Base-by-base conservation (phyloP, 2,113 vertebrate species). In the Gavialis gangeticus region DNA sequence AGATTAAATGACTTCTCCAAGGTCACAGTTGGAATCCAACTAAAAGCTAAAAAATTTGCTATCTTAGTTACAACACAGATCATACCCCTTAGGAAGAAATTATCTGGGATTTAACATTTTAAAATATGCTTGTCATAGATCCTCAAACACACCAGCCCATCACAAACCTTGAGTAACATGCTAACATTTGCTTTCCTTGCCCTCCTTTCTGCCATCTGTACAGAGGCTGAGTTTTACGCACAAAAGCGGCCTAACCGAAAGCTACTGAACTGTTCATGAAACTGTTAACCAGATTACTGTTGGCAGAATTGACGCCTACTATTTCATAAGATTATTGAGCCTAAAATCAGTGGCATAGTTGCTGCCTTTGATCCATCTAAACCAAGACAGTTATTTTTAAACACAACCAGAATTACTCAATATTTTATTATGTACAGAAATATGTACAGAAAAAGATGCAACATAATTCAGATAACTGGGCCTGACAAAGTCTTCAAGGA, bases 61-160 rank as follows among this genome's bases (percentile, higher is more conserved):
- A 22, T 37, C 34, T 71, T 21, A 22, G 13, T 37, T 37, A 18
- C 37, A 30, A 19, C 67, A 71, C 12, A 71, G 67, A 71, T 63
- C 60, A 25, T 1, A n/a, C 14, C 13, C 54, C 28, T 37, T 55
- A 92, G 12, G 37, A 60, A 22, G 69, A 84, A 9, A 21, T 37
- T 2, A 19, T 21, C 37, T 71, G 18, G 0, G 1, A 92, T 2
- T 24, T 46, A 46, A 46, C 46, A 2, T 46, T 71, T 71, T 71
- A 18, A 71, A 37, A 22, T 71, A 71, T 21, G 22, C 73, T 10
- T 5, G 81, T n/a, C n/a, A 11, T 3, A 62, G 12, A 25, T 14
- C 6, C 18, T 37, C 19, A 22, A 12, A 14, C 13, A 1, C 2
- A 17, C 25, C 71, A 28, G 0, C 5, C 24, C 22, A 69, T 34